Evolutionary conservation across 1,140 invertebrate genomes (phyloP).

Genomic region (Araneus ventricosus): DNA sequence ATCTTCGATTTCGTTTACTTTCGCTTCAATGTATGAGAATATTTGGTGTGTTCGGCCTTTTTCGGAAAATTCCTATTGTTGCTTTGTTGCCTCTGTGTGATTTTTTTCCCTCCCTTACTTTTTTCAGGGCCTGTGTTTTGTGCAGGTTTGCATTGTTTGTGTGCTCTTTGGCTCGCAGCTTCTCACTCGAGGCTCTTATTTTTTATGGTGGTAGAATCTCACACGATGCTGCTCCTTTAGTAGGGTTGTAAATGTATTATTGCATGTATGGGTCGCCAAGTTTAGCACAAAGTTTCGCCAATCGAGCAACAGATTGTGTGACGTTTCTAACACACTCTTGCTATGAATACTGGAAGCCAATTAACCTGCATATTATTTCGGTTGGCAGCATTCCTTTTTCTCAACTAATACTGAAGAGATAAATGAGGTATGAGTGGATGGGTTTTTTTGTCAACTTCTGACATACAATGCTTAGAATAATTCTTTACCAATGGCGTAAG

Average conservation of each 20-base stretch:
- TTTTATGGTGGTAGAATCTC: neutral
- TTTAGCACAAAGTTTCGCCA: neutral
- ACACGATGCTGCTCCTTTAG: neutral
- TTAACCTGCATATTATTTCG: too few relatives aligned
- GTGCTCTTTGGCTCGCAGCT: neutral
- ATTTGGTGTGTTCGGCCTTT: conserved; percentile 31
- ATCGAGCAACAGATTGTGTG: neutral
- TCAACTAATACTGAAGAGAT: too few relatives aligned
- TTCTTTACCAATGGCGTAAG: too few relatives aligned
- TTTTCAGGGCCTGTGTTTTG: neutral
- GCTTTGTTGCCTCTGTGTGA: neutral
- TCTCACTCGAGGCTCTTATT: neutral
- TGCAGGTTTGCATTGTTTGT: conserved; percentile 1
- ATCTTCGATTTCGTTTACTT: conserved; percentile 35
- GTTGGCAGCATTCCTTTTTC: too few relatives aligned
- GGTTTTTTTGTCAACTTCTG: too few relatives aligned
- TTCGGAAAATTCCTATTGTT: conserved; percentile 17
- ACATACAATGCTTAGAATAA: too few relatives aligned
- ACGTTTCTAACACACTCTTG: neutral
- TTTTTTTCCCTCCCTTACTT: neutral
- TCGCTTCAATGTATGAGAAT: conserved; percentile 35
- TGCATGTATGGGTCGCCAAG: neutral
- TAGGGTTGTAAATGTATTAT: neutral
- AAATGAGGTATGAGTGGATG: too few relatives aligned
- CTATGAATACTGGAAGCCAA: too few relatives aligned